Evolutionary conservation across 2,113 vertebrate genomes (phyloP), one percentile per base, ranked within the genome.

Genomic region (Empidonax traillii): DNA sequence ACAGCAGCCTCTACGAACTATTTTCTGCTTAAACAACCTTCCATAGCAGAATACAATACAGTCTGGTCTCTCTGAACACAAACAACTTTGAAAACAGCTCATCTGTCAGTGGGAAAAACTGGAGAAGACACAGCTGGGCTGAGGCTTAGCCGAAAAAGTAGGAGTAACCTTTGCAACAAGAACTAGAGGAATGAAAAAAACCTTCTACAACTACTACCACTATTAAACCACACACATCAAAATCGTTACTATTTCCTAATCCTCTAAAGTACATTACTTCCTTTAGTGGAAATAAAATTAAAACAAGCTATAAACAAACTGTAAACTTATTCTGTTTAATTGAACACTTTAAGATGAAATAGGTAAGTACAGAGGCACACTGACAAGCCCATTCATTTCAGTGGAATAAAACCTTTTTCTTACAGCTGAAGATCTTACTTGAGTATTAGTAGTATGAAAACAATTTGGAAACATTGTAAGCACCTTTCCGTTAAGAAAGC

Each of bases 61-160:
- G 37, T 56, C 90, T 62, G 59, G 37, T 30, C 61, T 79, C 85
- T 89, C 39, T 77, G 59, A 91, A 81, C 27, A 69, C 43, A 86
- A 94, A 56, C 25, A 95, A 91, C 76, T 94, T 90, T 73, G 89
- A 85, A 93, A 91, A 87, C 35, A 89, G 55, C 24, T 81, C 59
- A 94, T 95, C 63, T 95, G 88, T 91, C 91, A 96, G 37, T 46
- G 24, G 49, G 53, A 88, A 92, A 93, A 90, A 52, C n/a, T 84
- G 53, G 92, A 96, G 78, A 91, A 85, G 85, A 94, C 49, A 59
- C 92, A 96, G 95, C 87, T 94, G 95, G 63, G 22, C 72, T 74
- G 53, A 82, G 33, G 44, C 92, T 93, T 92, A 94, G 47, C 44
- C 31, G 35, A 68, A 28, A 61, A 90, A 96, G 53, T 18, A 85